A percentile compares a stretch with the other conserved stretches of the same genome.
phyloP scores from a whole-genome alignment of 1,140 invertebrate genomes.

The Drosophila auraria region DNA sequence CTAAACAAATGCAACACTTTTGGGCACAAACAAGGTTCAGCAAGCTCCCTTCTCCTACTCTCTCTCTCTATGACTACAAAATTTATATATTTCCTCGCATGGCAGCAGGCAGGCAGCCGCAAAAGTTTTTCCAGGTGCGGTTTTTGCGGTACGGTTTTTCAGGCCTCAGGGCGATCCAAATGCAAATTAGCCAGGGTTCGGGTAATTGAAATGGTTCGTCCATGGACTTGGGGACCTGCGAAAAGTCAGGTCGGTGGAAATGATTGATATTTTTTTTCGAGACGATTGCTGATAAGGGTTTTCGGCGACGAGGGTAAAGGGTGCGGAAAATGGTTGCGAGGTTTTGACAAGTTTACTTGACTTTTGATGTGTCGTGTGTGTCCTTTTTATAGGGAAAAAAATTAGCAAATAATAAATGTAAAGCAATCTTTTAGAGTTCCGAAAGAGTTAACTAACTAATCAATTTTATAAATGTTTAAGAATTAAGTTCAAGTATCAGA shows the following conservation, averaged over 20 bases:
- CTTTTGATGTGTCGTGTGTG: constrained; percentile 9
- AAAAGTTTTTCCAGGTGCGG: constrained; percentile 66
- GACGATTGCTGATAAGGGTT: constrained; percentile 41
- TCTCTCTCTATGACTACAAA: constrained; percentile 54
- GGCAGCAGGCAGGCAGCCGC: constrained; percentile 8
- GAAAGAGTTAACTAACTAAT: neutral
- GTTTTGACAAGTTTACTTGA: constrained; percentile 39
- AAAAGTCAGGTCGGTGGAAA: constrained; percentile 44
- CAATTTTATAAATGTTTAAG: neutral
- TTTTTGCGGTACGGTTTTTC: constrained; percentile 39
- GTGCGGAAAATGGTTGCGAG: constrained; percentile 16
- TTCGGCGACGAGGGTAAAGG: neutral
- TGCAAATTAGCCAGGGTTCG: constrained; percentile 64
- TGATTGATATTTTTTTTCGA: constrained; percentile 51
- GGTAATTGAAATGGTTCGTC: constrained; percentile 30
- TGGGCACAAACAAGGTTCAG: constrained; percentile 46
- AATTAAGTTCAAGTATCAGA: neutral
- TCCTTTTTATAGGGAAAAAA: neutral
- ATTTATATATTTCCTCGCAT: constrained; percentile 63
- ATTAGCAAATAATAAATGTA: constrained; percentile 15
- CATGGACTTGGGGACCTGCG: constrained; percentile 4
- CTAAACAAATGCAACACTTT: constrained; percentile 82
- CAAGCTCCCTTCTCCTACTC: neutral
- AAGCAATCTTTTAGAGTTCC: neutral
- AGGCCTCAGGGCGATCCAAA: constrained; percentile 61